phyloP scores from a whole-genome alignment of 1,140 invertebrate species.

The Calliopsis andreniformis region DNA sequence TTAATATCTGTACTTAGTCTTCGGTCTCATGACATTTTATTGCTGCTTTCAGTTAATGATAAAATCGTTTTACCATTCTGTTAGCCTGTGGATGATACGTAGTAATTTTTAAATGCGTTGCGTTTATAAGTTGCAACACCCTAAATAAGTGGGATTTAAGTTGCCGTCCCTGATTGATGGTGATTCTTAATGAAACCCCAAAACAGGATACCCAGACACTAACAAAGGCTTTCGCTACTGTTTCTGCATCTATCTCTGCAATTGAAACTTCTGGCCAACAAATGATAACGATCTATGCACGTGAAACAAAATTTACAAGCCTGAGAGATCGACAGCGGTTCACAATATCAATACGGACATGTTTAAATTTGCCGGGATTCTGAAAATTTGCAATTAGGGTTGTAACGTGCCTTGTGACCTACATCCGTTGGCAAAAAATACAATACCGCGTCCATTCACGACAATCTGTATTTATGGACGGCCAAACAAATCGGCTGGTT shows the following conservation, averaged over 20 bases:
- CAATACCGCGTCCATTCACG: neutral
- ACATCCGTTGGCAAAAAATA: conserved; percentile 1
- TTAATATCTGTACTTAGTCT: conserved; percentile 66
- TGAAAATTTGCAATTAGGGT: neutral
- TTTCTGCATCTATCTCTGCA: neutral
- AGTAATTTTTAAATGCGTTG: neutral
- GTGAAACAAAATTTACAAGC: conserved; percentile 1
- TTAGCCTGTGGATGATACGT: neutral
- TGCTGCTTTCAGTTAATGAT: conserved; percentile 35
- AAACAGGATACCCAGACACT: neutral
- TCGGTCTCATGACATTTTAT: conserved; percentile 31
- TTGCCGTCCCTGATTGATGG: conserved; percentile 12
- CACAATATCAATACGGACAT: conserved; percentile 5
- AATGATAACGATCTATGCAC: neutral
- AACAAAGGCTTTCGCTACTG: neutral
- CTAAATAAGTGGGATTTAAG: conserved; percentile 7
- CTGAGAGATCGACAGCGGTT: neutral
- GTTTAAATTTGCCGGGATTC: neutral
- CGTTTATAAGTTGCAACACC: neutral
- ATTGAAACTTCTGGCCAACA: conserved; percentile 1
- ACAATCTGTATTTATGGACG: neutral
- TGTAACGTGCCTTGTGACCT: neutral
- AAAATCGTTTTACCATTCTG: neutral
- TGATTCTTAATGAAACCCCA: neutral
- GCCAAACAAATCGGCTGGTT: neutral